phyloP scores from a whole-genome alignment of 2,797 vertebrate genomes.

The Eupleurogrammus muticus region DNA sequence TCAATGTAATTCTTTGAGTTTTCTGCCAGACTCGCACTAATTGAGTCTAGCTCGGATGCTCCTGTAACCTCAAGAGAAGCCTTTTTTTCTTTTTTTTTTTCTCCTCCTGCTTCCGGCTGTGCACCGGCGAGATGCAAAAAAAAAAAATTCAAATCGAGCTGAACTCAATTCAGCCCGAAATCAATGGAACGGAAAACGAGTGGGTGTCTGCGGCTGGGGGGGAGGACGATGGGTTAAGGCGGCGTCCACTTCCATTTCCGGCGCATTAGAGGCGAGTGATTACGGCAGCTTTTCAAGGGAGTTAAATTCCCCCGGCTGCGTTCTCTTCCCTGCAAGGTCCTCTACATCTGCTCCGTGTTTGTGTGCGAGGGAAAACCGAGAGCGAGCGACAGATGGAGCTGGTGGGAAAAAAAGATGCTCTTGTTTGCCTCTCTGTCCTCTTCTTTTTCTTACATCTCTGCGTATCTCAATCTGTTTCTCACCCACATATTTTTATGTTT shows the following conservation, averaged over 20 bases:
- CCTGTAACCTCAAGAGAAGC: background rate
- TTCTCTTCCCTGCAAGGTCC: constrained; percentile 47
- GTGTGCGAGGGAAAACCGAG: constrained; percentile 3
- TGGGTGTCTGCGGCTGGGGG: constrained; percentile 7
- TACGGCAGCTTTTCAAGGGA: constrained; percentile 58
- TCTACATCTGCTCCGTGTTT: constrained; percentile 38
- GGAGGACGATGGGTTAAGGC: constrained; percentile 64
- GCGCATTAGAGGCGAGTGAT: constrained; percentile 52
- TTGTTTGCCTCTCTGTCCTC: background rate
- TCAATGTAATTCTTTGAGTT: background rate
- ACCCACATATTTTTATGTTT: constrained; percentile 16
- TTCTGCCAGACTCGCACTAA: background rate
- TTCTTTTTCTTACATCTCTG: background rate
- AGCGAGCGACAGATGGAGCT: background rate
- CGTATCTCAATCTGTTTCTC: constrained; percentile 23
- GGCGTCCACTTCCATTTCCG: constrained; percentile 60
- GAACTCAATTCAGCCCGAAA: constrained; percentile 20
- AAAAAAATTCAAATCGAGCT: constrained; percentile 21
- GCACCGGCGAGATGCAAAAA: too few species aligned
- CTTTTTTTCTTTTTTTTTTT: too few species aligned
- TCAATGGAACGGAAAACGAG: constrained; percentile 42
- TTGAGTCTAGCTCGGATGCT: background rate
- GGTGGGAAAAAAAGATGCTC: background rate
- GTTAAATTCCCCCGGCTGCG: constrained; percentile 11
- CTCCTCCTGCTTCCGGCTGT: background rate